Percentiles rank a stretch among this genome's conserved stretches.
These are phyloP conservation scores for Pammene aurita DNA, from an alignment of 2,888 invertebrate genomes.

Conservation along the genomic window DNA sequence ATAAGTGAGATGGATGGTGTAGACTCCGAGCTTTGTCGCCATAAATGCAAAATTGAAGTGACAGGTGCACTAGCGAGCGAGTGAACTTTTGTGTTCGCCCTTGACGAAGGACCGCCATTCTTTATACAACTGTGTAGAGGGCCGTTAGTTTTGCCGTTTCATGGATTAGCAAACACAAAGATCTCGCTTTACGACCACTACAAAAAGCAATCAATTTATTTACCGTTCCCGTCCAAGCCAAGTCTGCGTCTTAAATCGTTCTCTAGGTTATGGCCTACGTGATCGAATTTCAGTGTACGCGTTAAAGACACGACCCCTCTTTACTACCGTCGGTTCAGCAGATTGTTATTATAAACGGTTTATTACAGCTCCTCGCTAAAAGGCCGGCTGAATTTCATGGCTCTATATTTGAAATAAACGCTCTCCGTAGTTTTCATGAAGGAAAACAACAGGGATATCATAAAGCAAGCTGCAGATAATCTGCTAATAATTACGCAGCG, in stretches of 20 bases:
- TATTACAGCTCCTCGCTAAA: conserved; percentile 37
- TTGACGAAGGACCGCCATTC: conserved; percentile 1
- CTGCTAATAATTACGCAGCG: conserved; percentile 5
- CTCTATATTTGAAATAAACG: conserved; percentile 37
- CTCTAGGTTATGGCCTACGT: conserved; percentile 59
- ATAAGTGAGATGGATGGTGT: background rate
- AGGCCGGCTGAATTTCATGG: conserved; percentile 38
- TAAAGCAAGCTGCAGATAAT: conserved; percentile 25
- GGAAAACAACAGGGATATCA: conserved; percentile 29
- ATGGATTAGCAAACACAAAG: conserved; percentile 44
- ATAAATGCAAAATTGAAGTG: conserved; percentile 28
- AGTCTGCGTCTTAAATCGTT: conserved; percentile 49
- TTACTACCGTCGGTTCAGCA: conserved; percentile 53
- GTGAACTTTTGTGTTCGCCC: conserved; percentile 28
- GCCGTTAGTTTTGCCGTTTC: conserved; percentile 20
- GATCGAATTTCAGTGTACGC: conserved; percentile 56
- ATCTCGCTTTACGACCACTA: conserved; percentile 52
- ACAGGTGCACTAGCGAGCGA: conserved; percentile 23
- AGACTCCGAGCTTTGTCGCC: conserved; percentile 15
- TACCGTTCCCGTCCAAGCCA: conserved; percentile 49
- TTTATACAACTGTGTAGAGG: conserved; percentile 8
- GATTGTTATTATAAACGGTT: conserved; percentile 47
- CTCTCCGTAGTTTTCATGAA: conserved; percentile 31
- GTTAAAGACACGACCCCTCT: conserved; percentile 47
- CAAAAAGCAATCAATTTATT: conserved; percentile 59